Evolutionary conservation across 2,888 invertebrate genomes (phyloP).

Genomic region (Tetragonisca angustula): DNA sequence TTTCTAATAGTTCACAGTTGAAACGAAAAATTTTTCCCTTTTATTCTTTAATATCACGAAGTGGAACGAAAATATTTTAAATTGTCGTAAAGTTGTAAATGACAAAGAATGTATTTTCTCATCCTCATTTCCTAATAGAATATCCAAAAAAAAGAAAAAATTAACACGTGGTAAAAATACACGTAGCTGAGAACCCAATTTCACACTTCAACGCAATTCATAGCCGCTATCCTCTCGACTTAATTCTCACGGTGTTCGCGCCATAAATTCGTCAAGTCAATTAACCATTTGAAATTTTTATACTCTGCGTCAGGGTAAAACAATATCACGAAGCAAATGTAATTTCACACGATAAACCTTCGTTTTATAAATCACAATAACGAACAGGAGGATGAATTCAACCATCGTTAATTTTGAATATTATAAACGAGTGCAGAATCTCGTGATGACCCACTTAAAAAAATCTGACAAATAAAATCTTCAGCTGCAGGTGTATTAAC

Average conservation of each 20-base stretch:
- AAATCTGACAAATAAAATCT: no score
- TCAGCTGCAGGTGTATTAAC: no score
- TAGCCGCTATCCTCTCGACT: constrained; percentile 4
- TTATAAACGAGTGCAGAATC: neutral
- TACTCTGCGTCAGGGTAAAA: neutral
- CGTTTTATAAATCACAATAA: neutral
- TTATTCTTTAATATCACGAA: neutral
- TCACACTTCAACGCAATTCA: constrained; percentile 13
- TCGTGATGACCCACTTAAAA: no score
- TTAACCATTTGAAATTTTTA: constrained; percentile 11
- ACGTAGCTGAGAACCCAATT: neutral
- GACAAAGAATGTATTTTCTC: neutral
- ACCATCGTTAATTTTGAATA: neutral
- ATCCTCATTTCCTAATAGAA: neutral
- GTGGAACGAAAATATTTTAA: neutral
- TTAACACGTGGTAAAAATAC: constrained; percentile 1
- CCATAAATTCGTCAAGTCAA: constrained; percentile 22
- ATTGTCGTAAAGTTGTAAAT: neutral
- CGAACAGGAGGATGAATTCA: neutral
- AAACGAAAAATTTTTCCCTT: neutral
- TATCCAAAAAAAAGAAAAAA: neutral
- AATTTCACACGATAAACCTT: neutral
- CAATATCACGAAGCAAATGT: neutral
- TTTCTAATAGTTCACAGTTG: neutral
- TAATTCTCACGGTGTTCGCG: constrained; percentile 3